These are phyloP conservation scores for Benitochromis conjunctus DNA, from an alignment of 2,113 vertebrate species.

Conservation along the genomic window DNA sequence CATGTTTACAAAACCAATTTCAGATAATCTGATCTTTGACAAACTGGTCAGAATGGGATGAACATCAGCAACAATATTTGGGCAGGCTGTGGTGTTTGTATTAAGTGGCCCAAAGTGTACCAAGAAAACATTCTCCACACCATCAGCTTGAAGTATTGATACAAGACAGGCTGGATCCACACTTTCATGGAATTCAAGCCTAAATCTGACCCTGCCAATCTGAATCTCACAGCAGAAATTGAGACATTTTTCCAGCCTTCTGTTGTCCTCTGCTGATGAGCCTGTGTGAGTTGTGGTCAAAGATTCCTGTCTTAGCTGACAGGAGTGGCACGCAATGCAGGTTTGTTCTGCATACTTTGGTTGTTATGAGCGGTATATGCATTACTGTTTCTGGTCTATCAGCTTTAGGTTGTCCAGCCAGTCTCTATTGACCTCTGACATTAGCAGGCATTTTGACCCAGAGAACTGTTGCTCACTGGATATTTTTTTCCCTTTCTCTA, in stretches of 20 bases:
- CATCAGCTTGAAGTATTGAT: neutral
- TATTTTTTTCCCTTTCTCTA: accelerated
- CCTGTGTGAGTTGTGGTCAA: neutral
- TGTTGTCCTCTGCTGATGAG: neutral
- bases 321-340: neutral
- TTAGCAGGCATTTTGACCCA: neutral
- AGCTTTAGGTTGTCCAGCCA: neutral
- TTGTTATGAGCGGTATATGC: neutral
- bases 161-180: neutral
- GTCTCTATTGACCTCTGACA: neutral
- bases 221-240: neutral
- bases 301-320: neutral
- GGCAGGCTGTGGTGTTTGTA: neutral
- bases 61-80: neutral
- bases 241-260: neutral
- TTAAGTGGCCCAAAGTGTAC: neutral
- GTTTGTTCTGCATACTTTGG: neutral
- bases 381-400: neutral
- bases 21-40: neutral
- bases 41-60: neutral
- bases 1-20: neutral
- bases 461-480: neutral
- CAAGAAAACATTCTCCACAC: neutral
- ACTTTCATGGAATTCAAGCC: neutral
- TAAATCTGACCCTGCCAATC: neutral